Base-by-base conservation (phyloP, 1,140 invertebrate species). In the Rhagoletis pomonella region DNA sequence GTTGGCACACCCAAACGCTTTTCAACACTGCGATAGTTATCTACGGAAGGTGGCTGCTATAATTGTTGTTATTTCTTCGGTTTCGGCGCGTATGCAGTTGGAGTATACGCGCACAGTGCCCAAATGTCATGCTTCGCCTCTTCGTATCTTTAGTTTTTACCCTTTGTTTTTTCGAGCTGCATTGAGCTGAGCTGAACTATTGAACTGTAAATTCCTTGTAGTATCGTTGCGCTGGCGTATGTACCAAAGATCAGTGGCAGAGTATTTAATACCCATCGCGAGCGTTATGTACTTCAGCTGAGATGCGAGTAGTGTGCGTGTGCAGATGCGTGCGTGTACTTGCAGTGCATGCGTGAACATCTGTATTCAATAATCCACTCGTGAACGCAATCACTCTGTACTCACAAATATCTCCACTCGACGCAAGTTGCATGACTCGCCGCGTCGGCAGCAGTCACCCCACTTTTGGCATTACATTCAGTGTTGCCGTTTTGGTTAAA, bases 301-400 rank as follows among this genome's bases (percentile, higher is more conserved):
- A 55, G 50, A 55, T 55, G 50, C 50, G 50, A 4, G 4, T 55
- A 55, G 50, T 73, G 67, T 10, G 67, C 47, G 67, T 4, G 67
- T 44, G n/a, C 17, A 47, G 44, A 29, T 69, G 39, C 47, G 44
- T 73, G 44, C 50, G 47, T 17, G 3, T 19, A 50, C 14, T 47
- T 81, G 6, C 47, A 81, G 6, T 81, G n/a, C 50, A 14, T 73
- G 67, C 39, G 44, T 17, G 14, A 47, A 4, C 29, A n/a, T n/a
- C n/a, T n/a, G 73, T 19, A 55, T 50, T 81, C 47, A 10, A 81
- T 55, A 81, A 81, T 55, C 73, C 73, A 81, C 73, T 81, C 73
- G 50, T 81, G 47, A 14, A 29, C 55, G 73, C 44, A 58, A 17
- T 58, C 47, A 55, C 47, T 81, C 2, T 47, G 44, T 29, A 58